A percentile compares a stretch with the other conserved stretches of the same genome.
phyloP scores from a whole-genome alignment of 2,888 invertebrate species.

The Adineta ricciae region DNA sequence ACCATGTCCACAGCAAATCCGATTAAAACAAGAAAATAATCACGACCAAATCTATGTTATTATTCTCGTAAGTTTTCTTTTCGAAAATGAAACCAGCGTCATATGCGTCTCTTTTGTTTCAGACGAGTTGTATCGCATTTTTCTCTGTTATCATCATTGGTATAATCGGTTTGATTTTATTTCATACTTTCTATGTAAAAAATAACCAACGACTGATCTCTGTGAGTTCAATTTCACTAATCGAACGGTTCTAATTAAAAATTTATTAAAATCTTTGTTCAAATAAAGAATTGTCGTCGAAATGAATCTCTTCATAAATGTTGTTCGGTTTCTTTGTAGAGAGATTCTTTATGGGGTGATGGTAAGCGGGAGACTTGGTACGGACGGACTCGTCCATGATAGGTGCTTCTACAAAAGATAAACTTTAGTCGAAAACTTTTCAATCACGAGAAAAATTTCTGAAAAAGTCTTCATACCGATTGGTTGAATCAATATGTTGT shows the following conservation, averaged over 20 bases:
- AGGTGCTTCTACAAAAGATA: not conserved
- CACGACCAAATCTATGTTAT: not conserved
- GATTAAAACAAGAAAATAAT: not conserved
- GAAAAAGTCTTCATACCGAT: not conserved
- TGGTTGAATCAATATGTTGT: not conserved
- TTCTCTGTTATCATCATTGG: not conserved
- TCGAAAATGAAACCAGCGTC: too few species aligned
- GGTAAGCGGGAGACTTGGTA: not conserved
- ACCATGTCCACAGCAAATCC: not conserved
- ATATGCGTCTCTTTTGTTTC: not conserved
- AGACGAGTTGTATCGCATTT: not conserved
- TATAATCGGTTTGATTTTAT: not conserved
- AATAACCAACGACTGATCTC: not conserved
- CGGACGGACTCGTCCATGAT: not conserved
- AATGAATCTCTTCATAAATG: not conserved
- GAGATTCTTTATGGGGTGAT: not conserved
- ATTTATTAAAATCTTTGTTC: not conserved
- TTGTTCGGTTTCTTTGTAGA: not conserved
- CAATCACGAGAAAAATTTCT: not conserved
- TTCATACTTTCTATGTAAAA: not conserved
- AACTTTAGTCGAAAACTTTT: not conserved
- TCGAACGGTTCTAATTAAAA: not conserved
- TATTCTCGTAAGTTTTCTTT: not conserved
- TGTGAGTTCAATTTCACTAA: not conserved
- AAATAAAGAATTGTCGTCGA: not conserved